phyloP scores from a whole-genome alignment of 2,888 invertebrate species.

The Drosophila ezoana region DNA sequence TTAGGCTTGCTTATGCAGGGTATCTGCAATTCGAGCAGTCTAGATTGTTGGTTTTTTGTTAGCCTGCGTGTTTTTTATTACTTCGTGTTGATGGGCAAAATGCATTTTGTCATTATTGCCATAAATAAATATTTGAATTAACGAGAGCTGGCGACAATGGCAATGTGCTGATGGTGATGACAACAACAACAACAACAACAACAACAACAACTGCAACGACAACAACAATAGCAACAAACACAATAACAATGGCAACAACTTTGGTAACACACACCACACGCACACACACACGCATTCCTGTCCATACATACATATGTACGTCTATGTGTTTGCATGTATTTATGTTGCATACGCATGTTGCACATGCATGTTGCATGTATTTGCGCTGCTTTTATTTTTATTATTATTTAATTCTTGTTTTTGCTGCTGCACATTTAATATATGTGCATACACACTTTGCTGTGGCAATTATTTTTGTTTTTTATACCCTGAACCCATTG shows the following conservation, averaged over 20 bases:
- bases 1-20: too few relatives aligned
- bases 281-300: not conserved
- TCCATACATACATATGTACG: too few relatives aligned
- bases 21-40: conserved; percentile 5
- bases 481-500: too few relatives aligned
- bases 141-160: conserved; percentile 73
- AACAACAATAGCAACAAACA: conserved; percentile 32
- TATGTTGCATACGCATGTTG: conserved; percentile 34
- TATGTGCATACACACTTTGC: conserved; percentile 19
- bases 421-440: conserved; percentile 8
- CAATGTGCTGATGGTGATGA: conserved; percentile 60
- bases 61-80: conserved; percentile 11
- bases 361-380: conserved; percentile 56
- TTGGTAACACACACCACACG: conserved; percentile 33
- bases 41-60: not conserved
- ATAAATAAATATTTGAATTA: conserved; percentile 77
- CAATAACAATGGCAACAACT: conserved; percentile 38
- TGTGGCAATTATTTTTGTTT: conserved; percentile 54
- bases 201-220: conserved; percentile 28
- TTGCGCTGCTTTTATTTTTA: conserved; percentile 25
- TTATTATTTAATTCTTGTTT: conserved; percentile 32
- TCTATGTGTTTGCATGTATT: too few relatives aligned
- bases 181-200: conserved; percentile 40
- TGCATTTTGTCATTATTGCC: conserved; percentile 76
- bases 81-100: conserved; percentile 68